Percentiles rank a stretch among this genome's conserved stretches.
Conservation (phyloP, 2,113 vertebrate genomes). For the Alligator mississippiensis region DNA sequence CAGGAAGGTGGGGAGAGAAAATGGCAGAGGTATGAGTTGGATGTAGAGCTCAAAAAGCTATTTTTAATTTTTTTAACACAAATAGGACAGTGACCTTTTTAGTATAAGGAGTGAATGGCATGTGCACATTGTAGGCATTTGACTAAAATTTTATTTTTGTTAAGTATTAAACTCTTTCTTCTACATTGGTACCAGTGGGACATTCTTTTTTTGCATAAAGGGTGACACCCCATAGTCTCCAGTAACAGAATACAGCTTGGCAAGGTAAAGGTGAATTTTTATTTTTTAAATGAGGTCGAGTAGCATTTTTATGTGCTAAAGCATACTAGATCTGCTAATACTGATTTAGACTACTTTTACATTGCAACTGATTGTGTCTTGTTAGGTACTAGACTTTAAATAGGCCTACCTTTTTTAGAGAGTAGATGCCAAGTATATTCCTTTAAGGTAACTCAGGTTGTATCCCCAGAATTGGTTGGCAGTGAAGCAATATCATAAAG, state of each 20-base stretch:
- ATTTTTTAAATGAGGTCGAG: background rate
- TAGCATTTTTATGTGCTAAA: background rate
- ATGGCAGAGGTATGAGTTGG: fast-evolving
- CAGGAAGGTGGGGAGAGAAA: background rate
- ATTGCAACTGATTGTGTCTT: background rate
- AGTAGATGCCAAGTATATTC: background rate
- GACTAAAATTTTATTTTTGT: background rate
- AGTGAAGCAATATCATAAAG: background rate
- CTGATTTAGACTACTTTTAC: background rate
- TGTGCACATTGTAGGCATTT: background rate
- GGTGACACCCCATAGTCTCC: background rate
- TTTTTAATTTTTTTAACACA: background rate
- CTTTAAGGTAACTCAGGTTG: background rate
- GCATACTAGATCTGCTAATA: background rate
- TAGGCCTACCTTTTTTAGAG: fast-evolving
- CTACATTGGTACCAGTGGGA: background rate
- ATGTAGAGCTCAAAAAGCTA: background rate
- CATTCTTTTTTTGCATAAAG: background rate
- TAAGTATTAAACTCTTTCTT: background rate
- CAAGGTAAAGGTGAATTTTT: background rate
- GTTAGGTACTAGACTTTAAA: background rate
- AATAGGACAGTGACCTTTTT: background rate
- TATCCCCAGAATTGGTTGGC: background rate
- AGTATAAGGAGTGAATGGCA: background rate
- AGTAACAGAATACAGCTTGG: background rate